Conservation (phyloP, 2,113 vertebrate genomes). For the Gallinago media region DNA sequence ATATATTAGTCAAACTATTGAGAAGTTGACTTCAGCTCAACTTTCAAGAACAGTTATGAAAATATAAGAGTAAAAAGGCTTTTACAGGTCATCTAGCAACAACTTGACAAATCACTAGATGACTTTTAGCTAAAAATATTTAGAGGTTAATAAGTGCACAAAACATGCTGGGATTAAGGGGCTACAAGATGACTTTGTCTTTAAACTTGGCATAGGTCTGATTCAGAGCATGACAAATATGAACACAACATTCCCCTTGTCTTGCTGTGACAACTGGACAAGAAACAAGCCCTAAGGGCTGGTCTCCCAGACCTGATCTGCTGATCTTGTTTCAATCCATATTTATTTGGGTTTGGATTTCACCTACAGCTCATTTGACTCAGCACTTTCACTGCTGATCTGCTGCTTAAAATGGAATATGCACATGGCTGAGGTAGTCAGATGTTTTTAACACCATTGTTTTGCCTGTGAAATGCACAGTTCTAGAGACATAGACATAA, state of each 20-base stretch:
- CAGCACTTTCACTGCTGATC: neutral
- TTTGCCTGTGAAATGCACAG: neutral
- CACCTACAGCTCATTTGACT: neutral
- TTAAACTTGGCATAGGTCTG: neutral
- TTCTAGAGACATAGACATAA: neutral
- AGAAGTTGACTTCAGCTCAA: neutral
- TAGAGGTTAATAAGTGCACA: neutral
- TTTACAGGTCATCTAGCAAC: neutral
- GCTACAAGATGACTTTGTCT: neutral
- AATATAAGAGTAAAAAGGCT: neutral
- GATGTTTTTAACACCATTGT: neutral
- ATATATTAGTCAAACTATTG: neutral
- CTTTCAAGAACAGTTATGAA: neutral
- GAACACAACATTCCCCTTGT: neutral
- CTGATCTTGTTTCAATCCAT: neutral
- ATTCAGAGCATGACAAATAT: neutral
- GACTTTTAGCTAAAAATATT: neutral
- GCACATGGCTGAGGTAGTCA: fast-evolving
- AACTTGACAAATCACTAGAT: neutral
- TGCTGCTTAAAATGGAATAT: neutral
- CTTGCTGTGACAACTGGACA: neutral
- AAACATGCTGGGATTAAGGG: neutral
- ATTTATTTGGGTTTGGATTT: neutral
- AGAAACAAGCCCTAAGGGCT: neutral
- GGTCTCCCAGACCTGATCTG: neutral